phyloP scores from a whole-genome alignment of 2,888 invertebrate genomes.

The Hydrotaea cyrtoneurina region DNA sequence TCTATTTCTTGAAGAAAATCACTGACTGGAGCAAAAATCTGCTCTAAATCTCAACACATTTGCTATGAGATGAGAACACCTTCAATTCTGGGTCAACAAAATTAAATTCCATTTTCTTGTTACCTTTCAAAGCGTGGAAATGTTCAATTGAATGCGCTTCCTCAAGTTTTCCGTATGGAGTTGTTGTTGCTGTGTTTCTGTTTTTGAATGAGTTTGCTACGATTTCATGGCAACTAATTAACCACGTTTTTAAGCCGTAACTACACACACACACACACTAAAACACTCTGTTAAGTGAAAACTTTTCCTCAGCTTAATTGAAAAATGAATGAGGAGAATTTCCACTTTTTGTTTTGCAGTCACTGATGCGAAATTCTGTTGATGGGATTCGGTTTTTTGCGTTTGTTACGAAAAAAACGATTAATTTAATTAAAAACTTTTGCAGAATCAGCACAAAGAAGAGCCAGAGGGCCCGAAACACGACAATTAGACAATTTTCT shows the following conservation, averaged over 20 bases:
- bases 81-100: background rate
- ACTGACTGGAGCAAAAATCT: background rate
- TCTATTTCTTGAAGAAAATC: too few species aligned
- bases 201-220: background rate
- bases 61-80: too few species aligned
- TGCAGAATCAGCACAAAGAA: conserved; percentile 15
- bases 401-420: conserved; percentile 1
- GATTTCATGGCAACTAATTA: conserved; percentile 7
- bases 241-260: conserved; percentile 14
- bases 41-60: background rate
- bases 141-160: background rate
- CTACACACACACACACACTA: too few species aligned
- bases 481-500: background rate
- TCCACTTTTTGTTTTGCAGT: background rate
- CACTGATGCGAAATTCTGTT: background rate
- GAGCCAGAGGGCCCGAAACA: background rate
- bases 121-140: background rate
- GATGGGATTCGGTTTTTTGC: background rate
- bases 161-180: background rate
- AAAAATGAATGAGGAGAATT: background rate
- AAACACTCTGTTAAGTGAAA: background rate
- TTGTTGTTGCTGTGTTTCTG: background rate
- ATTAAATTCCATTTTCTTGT: background rate
- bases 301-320: background rate
- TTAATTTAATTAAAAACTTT: conserved; percentile 60